These are phyloP conservation scores for Morus bassanus DNA, from an alignment of 2,797 vertebrate species.

Conservation along the genomic window DNA sequence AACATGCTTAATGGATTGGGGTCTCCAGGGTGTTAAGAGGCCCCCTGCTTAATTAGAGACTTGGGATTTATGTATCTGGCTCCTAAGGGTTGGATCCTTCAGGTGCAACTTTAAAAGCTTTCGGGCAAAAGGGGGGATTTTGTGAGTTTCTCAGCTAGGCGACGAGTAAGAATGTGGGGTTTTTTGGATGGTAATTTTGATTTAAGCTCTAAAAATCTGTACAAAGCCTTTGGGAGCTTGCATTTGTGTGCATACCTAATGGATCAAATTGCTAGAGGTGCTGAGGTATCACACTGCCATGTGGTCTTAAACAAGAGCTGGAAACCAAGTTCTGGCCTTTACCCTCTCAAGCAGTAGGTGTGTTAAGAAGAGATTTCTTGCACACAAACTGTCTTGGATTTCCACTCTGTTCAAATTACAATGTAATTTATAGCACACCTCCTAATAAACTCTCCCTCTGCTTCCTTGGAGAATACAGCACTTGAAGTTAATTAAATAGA, in stretches of 20 bases:
- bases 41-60: background rate
- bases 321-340: background rate
- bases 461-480: constrained; percentile 39
- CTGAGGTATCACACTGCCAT: background rate
- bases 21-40: background rate
- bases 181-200: background rate
- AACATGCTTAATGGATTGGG: background rate
- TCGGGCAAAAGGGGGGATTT: background rate
- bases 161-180: background rate
- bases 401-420: constrained; percentile 26
- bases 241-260: background rate
- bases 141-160: constrained; percentile 11
- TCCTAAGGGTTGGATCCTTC: background rate
- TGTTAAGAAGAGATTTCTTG: background rate
- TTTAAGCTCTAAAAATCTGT: background rate
- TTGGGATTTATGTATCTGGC: background rate
- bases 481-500: constrained; percentile 67
- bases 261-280: constrained; percentile 19
- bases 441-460: constrained; percentile 36
- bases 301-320: background rate
- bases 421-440: constrained; percentile 40
- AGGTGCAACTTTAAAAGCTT: background rate
- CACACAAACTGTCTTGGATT: background rate
- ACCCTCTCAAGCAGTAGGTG: background rate
- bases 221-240: background rate